Evolutionary conservation across 2,113 vertebrate species (phyloP).

Genomic region (Bettongia penicillata): DNA sequence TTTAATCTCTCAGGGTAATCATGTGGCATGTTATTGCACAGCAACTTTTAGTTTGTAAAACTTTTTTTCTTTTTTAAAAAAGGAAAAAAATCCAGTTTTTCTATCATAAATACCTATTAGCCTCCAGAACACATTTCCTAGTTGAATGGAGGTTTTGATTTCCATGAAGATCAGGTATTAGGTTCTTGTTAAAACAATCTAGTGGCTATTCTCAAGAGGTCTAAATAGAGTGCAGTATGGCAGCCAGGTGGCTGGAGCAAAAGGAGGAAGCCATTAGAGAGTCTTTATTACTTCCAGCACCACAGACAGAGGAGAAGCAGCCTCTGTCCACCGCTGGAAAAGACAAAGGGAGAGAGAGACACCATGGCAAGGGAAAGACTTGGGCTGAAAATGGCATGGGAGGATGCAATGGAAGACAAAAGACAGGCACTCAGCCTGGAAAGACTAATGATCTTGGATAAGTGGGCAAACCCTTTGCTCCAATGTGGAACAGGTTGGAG

Average conservation of each 20-base stretch:
- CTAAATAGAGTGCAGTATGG: background rate
- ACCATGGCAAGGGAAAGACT: background rate
- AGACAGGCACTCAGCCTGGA: background rate
- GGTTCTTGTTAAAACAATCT: background rate
- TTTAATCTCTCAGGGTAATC: background rate
- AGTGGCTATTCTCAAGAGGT: background rate
- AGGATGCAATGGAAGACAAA: background rate
- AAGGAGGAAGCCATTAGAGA: background rate
- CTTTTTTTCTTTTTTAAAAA: background rate
- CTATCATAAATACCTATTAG: background rate
- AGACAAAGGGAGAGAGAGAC: background rate
- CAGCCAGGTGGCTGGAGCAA: slow-evolving; percentile 5
- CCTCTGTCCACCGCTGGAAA: background rate
- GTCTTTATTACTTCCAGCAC: slow-evolving; percentile 2
- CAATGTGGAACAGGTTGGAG: background rate
- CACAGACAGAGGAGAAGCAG: slow-evolving; percentile 9
- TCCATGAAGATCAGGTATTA: background rate
- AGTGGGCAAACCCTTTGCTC: background rate
- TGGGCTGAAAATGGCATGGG: background rate
- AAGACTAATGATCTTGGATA: background rate
- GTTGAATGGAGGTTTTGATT: background rate
- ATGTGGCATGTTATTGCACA: background rate
- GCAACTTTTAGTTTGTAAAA: background rate
- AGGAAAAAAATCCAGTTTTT: background rate
- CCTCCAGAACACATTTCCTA: background rate